Evolutionary conservation across 2,797 vertebrate genomes (phyloP), one percentile per base, ranked within the genome.

Genomic region (Picus viridis): DNA sequence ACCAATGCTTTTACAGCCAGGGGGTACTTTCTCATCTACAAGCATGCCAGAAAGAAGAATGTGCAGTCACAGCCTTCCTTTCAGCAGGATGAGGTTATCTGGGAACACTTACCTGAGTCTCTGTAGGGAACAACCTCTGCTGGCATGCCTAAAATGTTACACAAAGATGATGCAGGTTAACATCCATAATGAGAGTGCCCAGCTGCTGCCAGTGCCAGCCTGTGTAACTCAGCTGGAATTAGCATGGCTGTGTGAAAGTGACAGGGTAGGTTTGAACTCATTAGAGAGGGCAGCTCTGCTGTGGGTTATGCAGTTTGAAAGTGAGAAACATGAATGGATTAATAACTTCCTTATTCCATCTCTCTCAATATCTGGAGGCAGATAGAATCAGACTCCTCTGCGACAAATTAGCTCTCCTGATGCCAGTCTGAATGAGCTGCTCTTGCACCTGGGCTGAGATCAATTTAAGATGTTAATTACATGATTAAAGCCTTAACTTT

Each of bases 111-210:
- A 96, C 97, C 95, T 94, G 97, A 86, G 68, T 84, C 78, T 71
- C 58, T 30, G 23, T 91, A 96, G 58, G 94, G 88, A 86, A 90
- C 70, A n/a, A 96, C 3, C 41, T 96, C 97, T 54, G 45, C 61
- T 59, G 94, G 41, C n/a, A 12, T 17, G 53, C 95, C 96, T 97
- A 65, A 79, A 96, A 93, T 20, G 75, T 14, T 16, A 53, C 3
- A 6, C n/a, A 92, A 56, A 92, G 41, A 58, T 41, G n/a, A 63
- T 30, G n/a, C 3, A 63, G 51, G 27, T 91, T 59, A 94, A 47
- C 18, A 57, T 8, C 54, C 20, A 9, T 32, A 64, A 54, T 10
- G 26, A 79, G 22, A 5, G n/a, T 6, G 12, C 5, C 6, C 7
- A 7, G 10, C 16, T 76, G 32, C 64, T 68, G 74, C 34, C 73